Conservation (phyloP, 2,113 vertebrate species). For the Puma concolor region DNA sequence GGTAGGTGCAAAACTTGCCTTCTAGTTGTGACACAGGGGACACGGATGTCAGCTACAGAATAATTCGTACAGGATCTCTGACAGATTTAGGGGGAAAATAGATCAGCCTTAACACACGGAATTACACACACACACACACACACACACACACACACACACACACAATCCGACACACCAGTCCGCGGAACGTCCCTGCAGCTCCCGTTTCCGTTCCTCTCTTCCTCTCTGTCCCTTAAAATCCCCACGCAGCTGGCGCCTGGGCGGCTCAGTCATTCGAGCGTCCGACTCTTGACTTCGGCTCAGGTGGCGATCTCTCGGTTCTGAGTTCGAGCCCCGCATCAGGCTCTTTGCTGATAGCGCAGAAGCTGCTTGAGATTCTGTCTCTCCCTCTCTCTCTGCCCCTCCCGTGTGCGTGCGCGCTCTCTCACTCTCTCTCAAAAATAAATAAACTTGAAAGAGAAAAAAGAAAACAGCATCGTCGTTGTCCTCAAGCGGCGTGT, state of each 20-base stretch:
- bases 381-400: too few species aligned
- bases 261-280: too few species aligned
- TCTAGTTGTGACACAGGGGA: background rate
- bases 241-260: background rate
- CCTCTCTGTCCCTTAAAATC: background rate
- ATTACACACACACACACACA: background rate
- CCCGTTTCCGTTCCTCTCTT: background rate
- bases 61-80: background rate
- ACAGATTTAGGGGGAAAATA: background rate
- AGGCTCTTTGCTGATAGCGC: too few species aligned
- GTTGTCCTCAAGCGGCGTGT: background rate
- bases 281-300: too few species aligned
- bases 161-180: too few species aligned
- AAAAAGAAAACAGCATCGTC: background rate
- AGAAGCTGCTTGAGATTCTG: too few species aligned
- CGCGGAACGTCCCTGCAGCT: background rate
- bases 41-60: background rate
- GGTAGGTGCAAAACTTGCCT: background rate
- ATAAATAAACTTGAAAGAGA: too few species aligned
- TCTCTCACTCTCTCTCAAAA: too few species aligned
- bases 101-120: background rate
- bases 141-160: too few species aligned
- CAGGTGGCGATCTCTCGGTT: too few species aligned
- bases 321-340: too few species aligned
- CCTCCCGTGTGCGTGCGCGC: too few species aligned